Base-by-base conservation (phyloP, 2,113 vertebrate genomes). In the Lonchura striata region DNA sequence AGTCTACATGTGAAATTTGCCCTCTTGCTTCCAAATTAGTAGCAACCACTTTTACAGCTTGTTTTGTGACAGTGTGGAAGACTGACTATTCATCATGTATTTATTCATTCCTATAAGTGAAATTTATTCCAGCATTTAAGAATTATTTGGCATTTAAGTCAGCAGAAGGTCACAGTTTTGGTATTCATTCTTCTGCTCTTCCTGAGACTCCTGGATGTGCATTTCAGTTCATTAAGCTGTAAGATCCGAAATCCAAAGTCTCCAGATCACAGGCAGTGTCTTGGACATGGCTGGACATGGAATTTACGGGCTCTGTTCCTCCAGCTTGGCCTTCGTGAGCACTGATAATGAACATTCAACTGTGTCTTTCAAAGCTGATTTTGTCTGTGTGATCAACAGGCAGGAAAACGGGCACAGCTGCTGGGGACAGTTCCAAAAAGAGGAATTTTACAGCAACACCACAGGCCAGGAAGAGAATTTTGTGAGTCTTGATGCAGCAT, bases 241-340 rank as follows among this genome's bases (percentile, higher is more conserved):
- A 7, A 39, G 21, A 75, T 75, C 15, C 3, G 2, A 72, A 72
- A 35, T 15, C 37, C 15, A 20, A 2, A 35, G 13, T 42, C 57
- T 75, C 70, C 65, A 56, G 10, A 33, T 37, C 21, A n/a, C 35
- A 18, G 14, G 54, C 61, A 35, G 35, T 7, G 37, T 22, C 1
- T 4, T 25, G 13, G 33, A 2, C 5, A 1, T 3, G 20, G n/a
- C 41, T 63, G 39, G 28, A 8, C 11, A 5, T 20, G 37, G 50
- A 7, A 41, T 82, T 91, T 25, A 2, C 24, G 35, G 6, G 56
- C 82, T 25, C 25, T 39, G 3, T 33, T 44, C 47, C 56, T 63
- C 39, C n/a, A 56, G 6, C n/a, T 1, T 14, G 21, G 61, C 41
- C 10, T 57, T 70, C 60, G 44, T 10, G 12, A 76, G 15, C 44